Evolutionary conservation across 2,797 vertebrate genomes (phyloP).

Genomic region (Sebastes matsubarae): DNA sequence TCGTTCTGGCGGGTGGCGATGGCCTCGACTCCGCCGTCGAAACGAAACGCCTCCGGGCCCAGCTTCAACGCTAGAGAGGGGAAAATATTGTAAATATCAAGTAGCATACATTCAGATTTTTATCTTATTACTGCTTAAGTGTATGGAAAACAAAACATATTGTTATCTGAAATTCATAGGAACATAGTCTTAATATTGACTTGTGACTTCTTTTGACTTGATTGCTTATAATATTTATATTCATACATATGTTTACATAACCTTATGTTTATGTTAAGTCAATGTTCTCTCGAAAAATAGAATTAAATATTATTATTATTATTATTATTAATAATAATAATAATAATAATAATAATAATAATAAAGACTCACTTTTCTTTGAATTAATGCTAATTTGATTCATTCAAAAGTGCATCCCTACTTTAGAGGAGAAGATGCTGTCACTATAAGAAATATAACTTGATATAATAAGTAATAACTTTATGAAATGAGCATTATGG

Average conservation of each 20-base stretch:
- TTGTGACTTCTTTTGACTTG: background rate
- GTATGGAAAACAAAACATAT: background rate
- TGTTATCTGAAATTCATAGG: background rate
- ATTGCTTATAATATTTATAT: background rate
- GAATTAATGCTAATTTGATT: background rate
- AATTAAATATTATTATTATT: too few relatives aligned
- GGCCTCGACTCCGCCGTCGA: constrained; percentile 96
- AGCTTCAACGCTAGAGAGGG: constrained; percentile 87
- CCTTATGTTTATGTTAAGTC: background rate
- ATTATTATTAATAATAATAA: too few relatives aligned
- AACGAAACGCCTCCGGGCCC: constrained; percentile 96
- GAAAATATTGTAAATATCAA: background rate
- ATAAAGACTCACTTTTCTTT: background rate
- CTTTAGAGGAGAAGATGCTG: background rate
- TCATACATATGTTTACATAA: background rate
- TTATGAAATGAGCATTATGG: background rate
- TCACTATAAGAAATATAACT: background rate
- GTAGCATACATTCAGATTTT: background rate
- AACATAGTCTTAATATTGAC: background rate
- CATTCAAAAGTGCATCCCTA: background rate
- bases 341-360: background rate
- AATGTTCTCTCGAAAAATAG: background rate
- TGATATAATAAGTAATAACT: background rate
- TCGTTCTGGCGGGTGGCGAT: constrained; percentile 98
- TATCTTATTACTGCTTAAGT: background rate